phyloP scores from a whole-genome alignment of 2,888 invertebrate species.

The Pyrochroa serraticornis region DNA sequence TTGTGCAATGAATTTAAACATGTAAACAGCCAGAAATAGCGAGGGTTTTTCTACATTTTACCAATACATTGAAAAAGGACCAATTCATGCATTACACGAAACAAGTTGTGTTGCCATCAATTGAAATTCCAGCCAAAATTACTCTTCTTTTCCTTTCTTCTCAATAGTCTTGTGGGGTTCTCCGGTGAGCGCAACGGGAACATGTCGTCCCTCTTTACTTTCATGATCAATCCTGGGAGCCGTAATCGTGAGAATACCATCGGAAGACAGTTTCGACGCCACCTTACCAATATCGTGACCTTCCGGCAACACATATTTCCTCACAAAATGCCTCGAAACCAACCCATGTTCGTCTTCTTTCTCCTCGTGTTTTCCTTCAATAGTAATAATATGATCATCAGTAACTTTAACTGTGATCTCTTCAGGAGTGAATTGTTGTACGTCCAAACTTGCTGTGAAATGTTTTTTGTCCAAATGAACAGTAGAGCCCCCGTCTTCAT shows the following conservation, averaged over 20 bases:
- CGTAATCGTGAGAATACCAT: constrained; percentile 72
- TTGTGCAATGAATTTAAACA: too few relatives aligned
- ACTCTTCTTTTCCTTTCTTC: background rate
- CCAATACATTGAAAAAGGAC: too few relatives aligned
- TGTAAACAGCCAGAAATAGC: too few relatives aligned
- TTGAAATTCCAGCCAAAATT: too few relatives aligned
- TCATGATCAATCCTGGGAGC: constrained; percentile 63
- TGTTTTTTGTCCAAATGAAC: constrained; percentile 67
- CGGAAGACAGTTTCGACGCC: constrained; percentile 73
- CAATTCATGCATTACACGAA: too few relatives aligned
- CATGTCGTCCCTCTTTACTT: constrained; percentile 52
- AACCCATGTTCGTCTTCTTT: constrained; percentile 76
- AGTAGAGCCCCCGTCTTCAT: constrained; percentile 62
- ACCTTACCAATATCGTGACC: constrained; percentile 75
- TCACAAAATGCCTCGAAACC: constrained; percentile 76
- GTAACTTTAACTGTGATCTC: constrained; percentile 80
- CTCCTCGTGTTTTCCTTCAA: constrained; percentile 80
- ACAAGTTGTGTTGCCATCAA: too few relatives aligned
- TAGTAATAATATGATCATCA: constrained; percentile 64
- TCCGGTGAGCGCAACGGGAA: constrained; percentile 57
- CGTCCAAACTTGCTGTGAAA: constrained; percentile 74
- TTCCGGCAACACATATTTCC: constrained; percentile 75
- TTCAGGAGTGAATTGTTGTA: constrained; percentile 78
- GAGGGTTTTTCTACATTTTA: too few relatives aligned
- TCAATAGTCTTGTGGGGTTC: constrained; percentile 15